Percentiles rank a stretch among this genome's conserved stretches.
Evolutionary conservation across 1,140 invertebrate genomes (phyloP).

Genomic region (Globodera rostochiensis): DNA sequence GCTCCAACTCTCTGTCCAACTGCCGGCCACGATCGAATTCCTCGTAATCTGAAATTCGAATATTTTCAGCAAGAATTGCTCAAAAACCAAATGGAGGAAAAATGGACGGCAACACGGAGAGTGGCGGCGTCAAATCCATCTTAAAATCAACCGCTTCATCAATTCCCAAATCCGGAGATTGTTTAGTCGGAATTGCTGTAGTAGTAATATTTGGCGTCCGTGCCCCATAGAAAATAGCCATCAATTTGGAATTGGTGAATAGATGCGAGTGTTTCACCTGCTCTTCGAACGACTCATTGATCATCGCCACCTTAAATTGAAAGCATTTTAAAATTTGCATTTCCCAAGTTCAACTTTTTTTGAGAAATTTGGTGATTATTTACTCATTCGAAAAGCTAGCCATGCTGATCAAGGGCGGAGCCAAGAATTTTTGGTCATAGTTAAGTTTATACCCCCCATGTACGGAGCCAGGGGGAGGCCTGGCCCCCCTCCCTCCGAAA

Average conservation of each 20-base stretch:
- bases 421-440: too few relatives aligned
- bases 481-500: too few relatives aligned
- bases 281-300: slow-evolving; percentile 44
- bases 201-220: background rate
- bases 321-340: background rate
- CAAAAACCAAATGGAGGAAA: slow-evolving; percentile 11
- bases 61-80: slow-evolving; percentile 17
- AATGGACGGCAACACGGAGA: slow-evolving; percentile 17
- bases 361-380: background rate
- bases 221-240: slow-evolving; percentile 35
- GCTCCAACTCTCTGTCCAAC: slow-evolving; percentile 36
- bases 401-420: background rate
- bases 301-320: slow-evolving; percentile 35
- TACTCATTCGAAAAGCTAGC: background rate
- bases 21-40: slow-evolving; percentile 27
- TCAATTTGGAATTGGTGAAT: slow-evolving; percentile 17
- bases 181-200: slow-evolving; percentile 7
- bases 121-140: slow-evolving; percentile 19
- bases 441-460: too few relatives aligned
- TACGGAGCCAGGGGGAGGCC: too few relatives aligned
- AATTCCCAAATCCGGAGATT: slow-evolving; percentile 8
- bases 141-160: slow-evolving; percentile 20
- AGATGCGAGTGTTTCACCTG: slow-evolving; percentile 33
- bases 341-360: background rate
- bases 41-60: slow-evolving; percentile 24